Evolutionary conservation across 2,888 invertebrate genomes (phyloP).

Genomic region (Abrostola tripartita): DNA sequence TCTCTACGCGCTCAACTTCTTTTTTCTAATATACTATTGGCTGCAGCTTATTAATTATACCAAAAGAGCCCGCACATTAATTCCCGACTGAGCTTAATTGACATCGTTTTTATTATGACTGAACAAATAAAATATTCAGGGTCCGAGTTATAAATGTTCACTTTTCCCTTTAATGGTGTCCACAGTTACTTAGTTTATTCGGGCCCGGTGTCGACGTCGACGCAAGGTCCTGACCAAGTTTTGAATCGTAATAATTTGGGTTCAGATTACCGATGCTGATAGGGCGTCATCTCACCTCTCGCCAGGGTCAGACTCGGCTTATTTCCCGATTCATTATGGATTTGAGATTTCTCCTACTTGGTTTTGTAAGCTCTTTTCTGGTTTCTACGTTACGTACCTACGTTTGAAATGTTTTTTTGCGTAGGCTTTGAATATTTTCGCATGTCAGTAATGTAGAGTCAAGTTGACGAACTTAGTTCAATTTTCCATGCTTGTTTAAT

Average conservation of each 20-base stretch:
- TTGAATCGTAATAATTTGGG: conserved; percentile 88
- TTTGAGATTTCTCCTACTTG: conserved; percentile 11
- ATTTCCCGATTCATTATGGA: conserved; percentile 27
- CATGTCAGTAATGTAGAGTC: too few species aligned
- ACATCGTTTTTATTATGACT: conserved; percentile 81
- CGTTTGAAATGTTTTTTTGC: not conserved
- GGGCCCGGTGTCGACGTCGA: conserved; percentile 69
- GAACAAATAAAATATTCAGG: conserved; percentile 83
- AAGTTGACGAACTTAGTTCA: too few species aligned
- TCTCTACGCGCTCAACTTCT: conserved; percentile 11
- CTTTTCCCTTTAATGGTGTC: conserved; percentile 81
- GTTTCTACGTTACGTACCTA: too few species aligned
- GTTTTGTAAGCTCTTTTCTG: not conserved
- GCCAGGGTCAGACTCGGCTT: conserved; percentile 70
- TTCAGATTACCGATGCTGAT: conserved; percentile 86
- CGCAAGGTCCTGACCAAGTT: conserved; percentile 86
- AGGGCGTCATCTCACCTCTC: conserved; percentile 85
- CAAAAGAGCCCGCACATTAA: conserved; percentile 72
- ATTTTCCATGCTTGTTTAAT: too few species aligned
- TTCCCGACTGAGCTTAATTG: conserved; percentile 79
- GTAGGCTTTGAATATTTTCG: not conserved
- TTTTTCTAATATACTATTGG: conserved; percentile 34
- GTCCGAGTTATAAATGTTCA: conserved; percentile 80
- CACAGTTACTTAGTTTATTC: conserved; percentile 78
- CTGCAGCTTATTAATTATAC: conserved; percentile 50